Conservation (phyloP, 2,797 vertebrate genomes). For the Catostomus latipinnis region DNA sequence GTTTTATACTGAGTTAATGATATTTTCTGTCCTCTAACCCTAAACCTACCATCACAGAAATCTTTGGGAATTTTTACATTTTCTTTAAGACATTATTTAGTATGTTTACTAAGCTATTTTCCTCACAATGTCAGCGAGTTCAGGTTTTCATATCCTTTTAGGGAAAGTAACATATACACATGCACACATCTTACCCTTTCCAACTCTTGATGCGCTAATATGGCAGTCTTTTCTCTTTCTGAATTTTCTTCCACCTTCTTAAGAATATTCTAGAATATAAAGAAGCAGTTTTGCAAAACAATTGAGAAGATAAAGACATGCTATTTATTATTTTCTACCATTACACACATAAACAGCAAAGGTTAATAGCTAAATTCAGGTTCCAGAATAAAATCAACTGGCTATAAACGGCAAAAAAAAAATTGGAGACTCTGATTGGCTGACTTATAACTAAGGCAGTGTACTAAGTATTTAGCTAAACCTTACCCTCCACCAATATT, state of each 20-base stretch:
- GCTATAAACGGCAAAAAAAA: too few relatives aligned
- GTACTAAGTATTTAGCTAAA: not conserved
- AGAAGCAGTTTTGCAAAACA: not conserved
- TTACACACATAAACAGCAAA: not conserved
- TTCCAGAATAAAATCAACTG: too few relatives aligned
- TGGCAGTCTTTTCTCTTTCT: constrained; percentile 84
- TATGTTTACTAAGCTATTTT: too few relatives aligned
- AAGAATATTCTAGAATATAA: constrained; percentile 87
- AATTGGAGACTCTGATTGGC: not conserved
- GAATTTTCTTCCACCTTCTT: constrained; percentile 92
- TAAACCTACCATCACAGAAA: too few relatives aligned
- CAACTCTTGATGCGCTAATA: constrained; percentile 89
- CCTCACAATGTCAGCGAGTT: too few relatives aligned
- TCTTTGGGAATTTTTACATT: too few relatives aligned
- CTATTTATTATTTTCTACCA: not conserved
- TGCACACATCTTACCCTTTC: constrained; percentile 83
- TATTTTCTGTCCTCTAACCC: too few relatives aligned
- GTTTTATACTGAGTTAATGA: too few relatives aligned
- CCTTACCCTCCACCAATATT: not conserved
- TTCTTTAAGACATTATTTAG: too few relatives aligned
- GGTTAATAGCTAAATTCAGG: not conserved
- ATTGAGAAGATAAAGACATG: not conserved
- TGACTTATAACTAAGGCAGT: too few relatives aligned
- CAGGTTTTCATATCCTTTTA: too few relatives aligned
- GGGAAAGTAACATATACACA: constrained; percentile 15